These are phyloP conservation scores for Gnathonemus longibarbis DNA, from an alignment of 2,113 vertebrate genomes.

Conservation along the genomic window DNA sequence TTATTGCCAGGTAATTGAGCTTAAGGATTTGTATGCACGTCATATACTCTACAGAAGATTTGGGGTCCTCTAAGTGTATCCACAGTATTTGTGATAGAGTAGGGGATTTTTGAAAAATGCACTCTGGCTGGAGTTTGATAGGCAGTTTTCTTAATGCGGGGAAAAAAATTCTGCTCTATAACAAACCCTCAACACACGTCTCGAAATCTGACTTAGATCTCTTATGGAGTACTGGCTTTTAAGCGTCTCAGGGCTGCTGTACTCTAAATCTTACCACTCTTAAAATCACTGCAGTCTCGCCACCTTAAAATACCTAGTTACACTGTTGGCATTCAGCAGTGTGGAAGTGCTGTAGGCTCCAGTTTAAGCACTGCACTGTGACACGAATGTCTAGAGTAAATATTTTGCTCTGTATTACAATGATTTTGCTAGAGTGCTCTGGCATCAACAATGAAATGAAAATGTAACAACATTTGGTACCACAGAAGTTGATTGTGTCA, in stretches of 20 bases:
- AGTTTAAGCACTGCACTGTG: not conserved
- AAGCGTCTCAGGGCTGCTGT: not conserved
- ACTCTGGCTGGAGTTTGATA: not conserved
- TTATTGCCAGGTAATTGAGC: slow-evolving; percentile 7
- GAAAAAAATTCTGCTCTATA: not conserved
- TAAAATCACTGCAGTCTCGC: not conserved
- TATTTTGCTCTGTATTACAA: not conserved
- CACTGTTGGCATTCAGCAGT: not conserved
- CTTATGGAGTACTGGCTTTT: not conserved
- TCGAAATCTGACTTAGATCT: not conserved
- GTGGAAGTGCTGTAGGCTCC: not conserved
- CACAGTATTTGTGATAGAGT: not conserved
- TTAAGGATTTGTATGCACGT: not conserved
- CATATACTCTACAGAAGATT: not conserved
- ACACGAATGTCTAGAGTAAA: not conserved
- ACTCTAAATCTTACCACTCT: not conserved
- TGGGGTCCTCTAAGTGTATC: not conserved
- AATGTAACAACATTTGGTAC: not conserved
- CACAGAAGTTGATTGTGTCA: not conserved
- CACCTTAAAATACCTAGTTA: not conserved
- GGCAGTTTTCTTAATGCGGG: not conserved
- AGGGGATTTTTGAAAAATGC: not conserved
- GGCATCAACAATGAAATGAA: not conserved
- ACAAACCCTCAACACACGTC: not conserved
- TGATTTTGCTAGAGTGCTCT: not conserved